phyloP scores from a whole-genome alignment of 2,113 vertebrate species.

The Amphilophus citrinellus region DNA sequence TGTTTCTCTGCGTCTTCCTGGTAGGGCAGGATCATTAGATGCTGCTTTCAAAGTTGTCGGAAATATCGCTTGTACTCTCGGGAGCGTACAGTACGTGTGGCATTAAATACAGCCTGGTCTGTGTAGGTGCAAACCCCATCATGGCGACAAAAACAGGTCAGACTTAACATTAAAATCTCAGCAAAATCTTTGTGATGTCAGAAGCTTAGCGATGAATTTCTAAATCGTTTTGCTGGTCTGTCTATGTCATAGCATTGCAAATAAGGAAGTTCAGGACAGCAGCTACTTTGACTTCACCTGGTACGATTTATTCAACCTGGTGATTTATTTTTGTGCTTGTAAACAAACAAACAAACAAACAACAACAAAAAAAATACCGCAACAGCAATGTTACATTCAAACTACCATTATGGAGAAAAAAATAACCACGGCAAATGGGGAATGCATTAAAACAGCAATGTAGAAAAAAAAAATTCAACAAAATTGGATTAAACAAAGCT shows the following conservation, averaged over 20 bases:
- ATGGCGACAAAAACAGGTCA: not conserved
- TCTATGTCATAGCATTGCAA: too few species aligned
- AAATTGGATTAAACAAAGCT: too few species aligned
- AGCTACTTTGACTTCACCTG: not conserved
- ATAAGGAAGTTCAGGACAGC: not conserved
- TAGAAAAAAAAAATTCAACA: too few species aligned
- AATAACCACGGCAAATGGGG: too few species aligned
- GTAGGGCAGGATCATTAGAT: not conserved
- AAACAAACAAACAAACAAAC: not conserved
- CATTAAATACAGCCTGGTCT: not conserved
- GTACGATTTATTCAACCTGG: not conserved
- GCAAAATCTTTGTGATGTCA: not conserved
- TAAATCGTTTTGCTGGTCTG: too few species aligned
- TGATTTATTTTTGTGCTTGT: not conserved
- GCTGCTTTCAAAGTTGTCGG: conserved; percentile 38
- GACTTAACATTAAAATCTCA: not conserved
- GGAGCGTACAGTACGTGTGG: not conserved
- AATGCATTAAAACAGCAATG: too few species aligned
- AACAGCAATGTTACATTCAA: too few species aligned
- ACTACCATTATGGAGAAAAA: too few species aligned
- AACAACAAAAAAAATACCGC: too few species aligned
- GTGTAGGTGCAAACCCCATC: not conserved
- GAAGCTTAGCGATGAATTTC: too few species aligned
- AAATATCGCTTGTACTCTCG: rapidly evolving
- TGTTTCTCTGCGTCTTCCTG: conserved; percentile 16